Conservation (phyloP, 2,888 invertebrate genomes). For the Ptilodon capucinus region DNA sequence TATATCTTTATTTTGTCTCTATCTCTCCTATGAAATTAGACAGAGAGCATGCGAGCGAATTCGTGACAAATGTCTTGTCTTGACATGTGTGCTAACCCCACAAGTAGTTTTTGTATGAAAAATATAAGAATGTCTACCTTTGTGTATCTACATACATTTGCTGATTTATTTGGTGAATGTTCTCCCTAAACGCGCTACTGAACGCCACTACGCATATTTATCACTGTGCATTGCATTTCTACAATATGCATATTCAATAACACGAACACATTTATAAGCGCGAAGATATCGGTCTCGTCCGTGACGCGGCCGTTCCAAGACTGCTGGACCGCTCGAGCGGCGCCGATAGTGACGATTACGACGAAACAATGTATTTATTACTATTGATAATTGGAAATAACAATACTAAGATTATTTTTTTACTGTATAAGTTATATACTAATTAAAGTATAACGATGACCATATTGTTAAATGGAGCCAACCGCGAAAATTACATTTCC, state of each 20-base stretch:
- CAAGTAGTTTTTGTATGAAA: not conserved
- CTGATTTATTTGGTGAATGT: not conserved
- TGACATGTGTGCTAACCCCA: too few species aligned
- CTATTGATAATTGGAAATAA: conserved; percentile 17
- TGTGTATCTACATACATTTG: not conserved
- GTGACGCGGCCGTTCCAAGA: conserved; percentile 42
- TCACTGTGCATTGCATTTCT: conserved; percentile 20
- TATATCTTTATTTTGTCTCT: too few species aligned
- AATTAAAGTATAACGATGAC: too few species aligned
- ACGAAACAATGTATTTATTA: conserved; percentile 20
- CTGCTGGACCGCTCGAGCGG: conserved; percentile 26
- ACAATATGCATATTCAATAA: conserved; percentile 26
- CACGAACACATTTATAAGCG: conserved; percentile 22
- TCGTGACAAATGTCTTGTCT: too few species aligned
- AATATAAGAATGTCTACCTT: not conserved
- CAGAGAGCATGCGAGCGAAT: too few species aligned
- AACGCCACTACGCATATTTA: conserved; percentile 16
- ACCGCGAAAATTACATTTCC: too few species aligned
- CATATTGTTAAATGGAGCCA: too few species aligned
- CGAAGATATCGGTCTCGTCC: conserved; percentile 30
- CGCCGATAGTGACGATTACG: conserved; percentile 27
- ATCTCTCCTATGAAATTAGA: too few species aligned
- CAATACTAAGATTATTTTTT: conserved; percentile 12
- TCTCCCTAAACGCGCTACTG: conserved; percentile 19
- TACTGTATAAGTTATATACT: too few species aligned